Evolutionary conservation across 2,113 vertebrate genomes (phyloP).

Genomic region (Pedetes capensis): DNA sequence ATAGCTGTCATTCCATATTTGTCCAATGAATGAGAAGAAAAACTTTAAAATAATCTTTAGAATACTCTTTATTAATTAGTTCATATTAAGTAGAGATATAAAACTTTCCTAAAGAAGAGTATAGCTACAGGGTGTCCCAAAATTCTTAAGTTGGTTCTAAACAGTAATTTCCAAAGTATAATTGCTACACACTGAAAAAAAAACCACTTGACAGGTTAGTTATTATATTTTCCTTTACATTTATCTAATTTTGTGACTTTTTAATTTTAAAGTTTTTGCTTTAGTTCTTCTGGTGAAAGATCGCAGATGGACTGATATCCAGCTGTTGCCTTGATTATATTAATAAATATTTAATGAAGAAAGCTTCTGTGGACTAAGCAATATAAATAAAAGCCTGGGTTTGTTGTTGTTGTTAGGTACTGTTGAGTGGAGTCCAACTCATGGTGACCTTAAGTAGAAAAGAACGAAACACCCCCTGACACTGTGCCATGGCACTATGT

Average conservation of each 20-base stretch:
- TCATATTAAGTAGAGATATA: not conserved
- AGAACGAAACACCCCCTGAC: too few species aligned
- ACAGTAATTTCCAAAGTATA: not conserved
- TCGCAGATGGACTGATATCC: not conserved
- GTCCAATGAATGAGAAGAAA: not conserved
- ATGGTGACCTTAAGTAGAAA: too few species aligned
- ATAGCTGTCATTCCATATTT: not conserved
- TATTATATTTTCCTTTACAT: constrained; percentile 7
- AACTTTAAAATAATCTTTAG: not conserved
- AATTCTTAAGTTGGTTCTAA: not conserved
- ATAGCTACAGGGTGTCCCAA: not conserved
- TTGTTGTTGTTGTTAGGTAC: too few species aligned
- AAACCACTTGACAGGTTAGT: not conserved
- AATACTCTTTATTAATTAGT: not conserved
- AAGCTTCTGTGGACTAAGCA: not conserved
- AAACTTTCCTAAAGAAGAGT: not conserved
- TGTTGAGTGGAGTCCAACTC: too few species aligned
- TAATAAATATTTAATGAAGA: not conserved
- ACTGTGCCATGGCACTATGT: too few species aligned
- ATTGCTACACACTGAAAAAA: not conserved
- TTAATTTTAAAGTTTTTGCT: not conserved
- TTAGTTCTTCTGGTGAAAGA: not conserved
- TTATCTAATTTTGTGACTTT: not conserved
- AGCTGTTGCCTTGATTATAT: not conserved
- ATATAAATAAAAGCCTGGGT: too few species aligned